These are phyloP conservation scores for Chrysochloris asiatica DNA, from an alignment of 2,113 vertebrate genomes.

Conservation along the genomic window DNA sequence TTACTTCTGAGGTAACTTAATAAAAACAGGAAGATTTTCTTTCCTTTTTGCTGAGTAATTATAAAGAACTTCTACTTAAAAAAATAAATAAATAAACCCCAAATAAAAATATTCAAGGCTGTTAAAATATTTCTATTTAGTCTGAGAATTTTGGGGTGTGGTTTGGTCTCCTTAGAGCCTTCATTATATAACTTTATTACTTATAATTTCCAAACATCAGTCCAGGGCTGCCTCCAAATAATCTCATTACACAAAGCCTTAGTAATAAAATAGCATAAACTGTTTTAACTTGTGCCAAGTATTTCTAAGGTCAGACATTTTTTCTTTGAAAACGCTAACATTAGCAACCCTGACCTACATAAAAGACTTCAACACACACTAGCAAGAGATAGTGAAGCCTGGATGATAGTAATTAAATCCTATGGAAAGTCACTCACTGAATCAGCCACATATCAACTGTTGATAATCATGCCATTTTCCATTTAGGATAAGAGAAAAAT, in stretches of 20 bases:
- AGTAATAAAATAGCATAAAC: background rate
- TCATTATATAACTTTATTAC: slow-evolving; percentile 11
- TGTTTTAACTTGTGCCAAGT: background rate
- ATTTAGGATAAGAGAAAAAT: slow-evolving; percentile 42
- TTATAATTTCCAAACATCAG: slow-evolving; percentile 29
- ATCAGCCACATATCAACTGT: slow-evolving; percentile 46
- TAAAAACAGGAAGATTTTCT: slow-evolving; percentile 39
- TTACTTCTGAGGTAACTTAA: slow-evolving; percentile 20
- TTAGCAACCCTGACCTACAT: slow-evolving; percentile 10
- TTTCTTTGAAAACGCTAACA: slow-evolving; percentile 7
- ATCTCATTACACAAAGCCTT: background rate
- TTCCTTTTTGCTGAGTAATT: slow-evolving; percentile 43
- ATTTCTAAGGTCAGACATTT: slow-evolving; percentile 22
- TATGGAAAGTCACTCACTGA: slow-evolving; percentile 60
- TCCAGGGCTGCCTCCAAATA: background rate
- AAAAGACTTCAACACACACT: slow-evolving; percentile 22
- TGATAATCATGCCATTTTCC: slow-evolving; percentile 46
- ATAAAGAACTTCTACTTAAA: background rate
- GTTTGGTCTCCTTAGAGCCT: background rate
- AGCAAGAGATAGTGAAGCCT: slow-evolving; percentile 46
- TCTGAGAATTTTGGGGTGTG: background rate
- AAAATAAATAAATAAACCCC: background rate
- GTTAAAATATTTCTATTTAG: slow-evolving; percentile 1
- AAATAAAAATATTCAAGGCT: background rate
- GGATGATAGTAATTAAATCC: slow-evolving; percentile 45